A percentile compares a stretch with the other conserved stretches of the same genome.
phyloP scores from a whole-genome alignment of 1,140 invertebrate genomes.

The Chelonus insularis region DNA sequence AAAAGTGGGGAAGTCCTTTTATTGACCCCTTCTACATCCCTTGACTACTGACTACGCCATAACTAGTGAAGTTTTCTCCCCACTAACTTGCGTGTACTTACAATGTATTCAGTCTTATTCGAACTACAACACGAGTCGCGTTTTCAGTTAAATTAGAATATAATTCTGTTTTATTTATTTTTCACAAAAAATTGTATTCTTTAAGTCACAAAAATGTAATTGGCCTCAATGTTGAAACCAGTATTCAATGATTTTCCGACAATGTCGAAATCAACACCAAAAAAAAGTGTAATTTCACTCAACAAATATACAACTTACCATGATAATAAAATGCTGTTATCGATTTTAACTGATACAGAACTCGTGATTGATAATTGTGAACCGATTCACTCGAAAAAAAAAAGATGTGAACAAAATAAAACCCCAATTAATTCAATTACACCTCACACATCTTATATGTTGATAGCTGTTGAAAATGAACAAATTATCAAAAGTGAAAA shows the following conservation, averaged over 20 bases:
- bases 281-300: too few species aligned
- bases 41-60: too few species aligned
- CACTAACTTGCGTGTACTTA: slow-evolving; percentile 9
- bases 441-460: slow-evolving; percentile 11
- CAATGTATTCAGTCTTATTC: slow-evolving; percentile 24
- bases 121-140: slow-evolving; percentile 15
- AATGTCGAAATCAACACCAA: background rate
- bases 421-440: background rate
- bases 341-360: slow-evolving; percentile 38
- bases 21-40: too few species aligned
- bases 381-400: slow-evolving; percentile 3
- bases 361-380: slow-evolving; percentile 4
- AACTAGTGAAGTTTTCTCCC: too few species aligned
- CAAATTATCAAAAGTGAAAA: slow-evolving; percentile 10
- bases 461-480: slow-evolving; percentile 20
- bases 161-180: too few species aligned
- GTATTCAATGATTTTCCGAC: background rate
- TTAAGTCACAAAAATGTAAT: background rate
- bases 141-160: background rate
- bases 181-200: background rate
- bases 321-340: slow-evolving; percentile 27
- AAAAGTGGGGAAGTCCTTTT: too few species aligned
- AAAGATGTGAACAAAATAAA: background rate
- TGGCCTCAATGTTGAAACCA: slow-evolving; percentile 1
- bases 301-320: too few species aligned